Percentiles rank a stretch among this genome's conserved stretches.
phyloP scores from a whole-genome alignment of 1,140 invertebrate genomes.

The Euborellia annulipes region DNA sequence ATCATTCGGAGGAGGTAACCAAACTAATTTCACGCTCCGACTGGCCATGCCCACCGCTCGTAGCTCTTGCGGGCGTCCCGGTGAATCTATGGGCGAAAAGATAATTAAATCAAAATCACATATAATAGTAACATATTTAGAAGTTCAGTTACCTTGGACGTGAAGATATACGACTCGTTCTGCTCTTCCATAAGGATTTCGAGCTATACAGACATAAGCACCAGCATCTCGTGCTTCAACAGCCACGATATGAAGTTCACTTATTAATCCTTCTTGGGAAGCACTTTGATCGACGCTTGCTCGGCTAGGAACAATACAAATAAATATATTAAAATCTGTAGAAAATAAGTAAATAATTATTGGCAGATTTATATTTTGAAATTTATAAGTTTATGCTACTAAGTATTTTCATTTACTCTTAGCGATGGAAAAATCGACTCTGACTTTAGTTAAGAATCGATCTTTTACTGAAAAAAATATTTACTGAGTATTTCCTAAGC shows the following conservation, averaged over 20 bases:
- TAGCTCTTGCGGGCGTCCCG: slow-evolving; percentile 25
- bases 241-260: slow-evolving; percentile 28
- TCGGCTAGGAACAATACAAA: no score
- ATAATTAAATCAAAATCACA: not conserved
- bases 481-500: no score
- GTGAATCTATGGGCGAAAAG: slow-evolving; percentile 21
- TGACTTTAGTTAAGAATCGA: no score
- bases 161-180: slow-evolving; percentile 31
- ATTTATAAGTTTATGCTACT: no score
- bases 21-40: slow-evolving; percentile 21
- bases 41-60: slow-evolving; percentile 22
- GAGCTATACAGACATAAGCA: slow-evolving; percentile 33
- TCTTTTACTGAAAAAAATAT: no score
- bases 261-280: slow-evolving; percentile 22
- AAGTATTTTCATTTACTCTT: no score
- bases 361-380: no score
- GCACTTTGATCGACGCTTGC: slow-evolving; percentile 8
- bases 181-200: slow-evolving; percentile 35
- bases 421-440: no score
- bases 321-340: no score
- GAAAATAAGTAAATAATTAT: no score
- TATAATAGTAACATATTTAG: not conserved
- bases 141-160: slow-evolving; percentile 36
- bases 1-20: slow-evolving; percentile 23
- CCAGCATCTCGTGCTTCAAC: slow-evolving; percentile 30